Conservation (phyloP, 35 echinoderm and acorn worm species). For the Holothuria glaberrima region DNA sequence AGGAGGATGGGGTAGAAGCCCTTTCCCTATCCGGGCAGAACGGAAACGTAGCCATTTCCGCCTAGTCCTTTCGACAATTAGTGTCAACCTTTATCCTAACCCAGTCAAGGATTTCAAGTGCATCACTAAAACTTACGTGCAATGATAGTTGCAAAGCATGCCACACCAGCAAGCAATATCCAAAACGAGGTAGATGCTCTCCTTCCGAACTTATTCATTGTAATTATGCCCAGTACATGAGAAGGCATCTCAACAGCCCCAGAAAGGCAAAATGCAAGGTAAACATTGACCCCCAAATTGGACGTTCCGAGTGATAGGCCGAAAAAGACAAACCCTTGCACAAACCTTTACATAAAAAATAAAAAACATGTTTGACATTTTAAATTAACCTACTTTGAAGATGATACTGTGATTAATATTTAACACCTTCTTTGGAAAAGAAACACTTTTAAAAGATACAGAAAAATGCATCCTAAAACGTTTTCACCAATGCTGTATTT, state of each 20-base stretch:
- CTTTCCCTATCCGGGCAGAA: too few species aligned
- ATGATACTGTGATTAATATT: not conserved
- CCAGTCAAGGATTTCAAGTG: too few species aligned
- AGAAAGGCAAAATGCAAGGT: conserved; percentile 37
- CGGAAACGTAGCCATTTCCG: too few species aligned
- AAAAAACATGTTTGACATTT: not conserved
- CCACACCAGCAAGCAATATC: conserved; percentile 16
- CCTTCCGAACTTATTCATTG: conserved; percentile 44
- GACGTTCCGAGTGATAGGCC: conserved; percentile 57
- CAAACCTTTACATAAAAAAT: conserved; percentile 44
- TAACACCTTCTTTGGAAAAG: not conserved
- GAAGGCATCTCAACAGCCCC: conserved; percentile 65
- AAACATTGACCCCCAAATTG: conserved; percentile 43
- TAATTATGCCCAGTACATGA: conserved; percentile 22
- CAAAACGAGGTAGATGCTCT: not conserved
- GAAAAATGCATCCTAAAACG: too few species aligned
- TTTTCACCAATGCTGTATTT: too few species aligned
- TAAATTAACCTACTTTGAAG: too few species aligned
- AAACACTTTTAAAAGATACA: too few species aligned
- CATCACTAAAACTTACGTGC: conserved; percentile 10
- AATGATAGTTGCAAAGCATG: conserved; percentile 30
- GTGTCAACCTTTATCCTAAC: too few species aligned
- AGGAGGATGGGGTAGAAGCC: too few species aligned
- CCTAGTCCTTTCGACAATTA: too few species aligned
- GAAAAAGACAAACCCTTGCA: conserved; percentile 52